phyloP scores from a whole-genome alignment of 2,113 vertebrate species.

The Notarius lentiginosus region DNA sequence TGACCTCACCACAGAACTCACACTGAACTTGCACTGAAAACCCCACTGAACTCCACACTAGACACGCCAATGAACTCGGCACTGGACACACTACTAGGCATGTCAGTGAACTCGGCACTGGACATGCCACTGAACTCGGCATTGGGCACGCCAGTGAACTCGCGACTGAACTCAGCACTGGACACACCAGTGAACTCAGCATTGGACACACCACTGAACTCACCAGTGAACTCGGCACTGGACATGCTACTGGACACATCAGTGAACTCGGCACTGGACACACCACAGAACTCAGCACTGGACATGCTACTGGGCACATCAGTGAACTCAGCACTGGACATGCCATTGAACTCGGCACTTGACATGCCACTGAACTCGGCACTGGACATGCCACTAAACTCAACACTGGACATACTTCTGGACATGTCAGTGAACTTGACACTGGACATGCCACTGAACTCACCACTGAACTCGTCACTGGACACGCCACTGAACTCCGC shows the following conservation, averaged over 20 bases:
- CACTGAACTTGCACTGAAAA: not conserved
- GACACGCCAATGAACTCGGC: not conserved
- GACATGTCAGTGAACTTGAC: not conserved
- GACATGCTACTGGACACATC: not conserved
- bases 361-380: not conserved
- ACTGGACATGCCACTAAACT: not conserved
- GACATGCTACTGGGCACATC: not conserved
- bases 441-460: not conserved
- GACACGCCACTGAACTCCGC: not conserved
- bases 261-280: not conserved
- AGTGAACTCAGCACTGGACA: not conserved
- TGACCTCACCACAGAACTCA: slow-evolving; percentile 22
- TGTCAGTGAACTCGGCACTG: not conserved
- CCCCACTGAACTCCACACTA: not conserved
- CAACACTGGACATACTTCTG: not conserved
- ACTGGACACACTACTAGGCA: not conserved
- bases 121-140: not conserved
- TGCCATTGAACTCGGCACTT: not conserved
- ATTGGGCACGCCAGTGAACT: not conserved
- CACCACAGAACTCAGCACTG: not conserved
- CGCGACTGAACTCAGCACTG: not conserved
- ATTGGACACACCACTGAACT: not conserved
- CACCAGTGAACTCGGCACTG: not conserved
- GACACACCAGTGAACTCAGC: not conserved
- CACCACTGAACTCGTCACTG: not conserved